Evolutionary conservation across 92 coral and sea anemone genomes (phyloP).

Genomic region (Palythoa grandis): DNA sequence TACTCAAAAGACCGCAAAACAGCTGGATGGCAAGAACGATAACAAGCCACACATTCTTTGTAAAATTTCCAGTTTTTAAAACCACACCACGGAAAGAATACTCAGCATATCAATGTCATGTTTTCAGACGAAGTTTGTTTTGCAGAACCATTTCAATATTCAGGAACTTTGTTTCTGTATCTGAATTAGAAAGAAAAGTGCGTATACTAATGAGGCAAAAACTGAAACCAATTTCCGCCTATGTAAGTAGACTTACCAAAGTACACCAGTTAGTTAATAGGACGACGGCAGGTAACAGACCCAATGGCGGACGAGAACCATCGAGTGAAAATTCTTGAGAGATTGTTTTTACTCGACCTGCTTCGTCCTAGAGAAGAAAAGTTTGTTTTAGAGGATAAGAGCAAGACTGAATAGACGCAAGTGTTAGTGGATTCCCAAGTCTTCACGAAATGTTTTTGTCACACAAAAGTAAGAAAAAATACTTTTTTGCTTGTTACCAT

Average conservation of each 20-base stretch:
- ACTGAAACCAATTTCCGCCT: too few relatives aligned
- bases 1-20: too few relatives aligned
- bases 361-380: conserved; percentile 64
- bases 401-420: not conserved
- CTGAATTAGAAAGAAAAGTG: too few relatives aligned
- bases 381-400: not conserved
- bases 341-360: conserved; percentile 63
- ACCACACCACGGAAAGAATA: too few relatives aligned
- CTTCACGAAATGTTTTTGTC: not conserved
- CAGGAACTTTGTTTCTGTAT: too few relatives aligned
- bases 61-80: too few relatives aligned
- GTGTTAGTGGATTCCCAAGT: not conserved
- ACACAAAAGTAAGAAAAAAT: not conserved
- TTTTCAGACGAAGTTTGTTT: too few relatives aligned
- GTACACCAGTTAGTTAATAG: conserved; percentile 85
- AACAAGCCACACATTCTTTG: too few relatives aligned
- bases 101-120: too few relatives aligned
- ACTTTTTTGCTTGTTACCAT: not conserved
- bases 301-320: conserved; percentile 87
- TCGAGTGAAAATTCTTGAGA: conserved; percentile 86
- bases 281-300: conserved; percentile 83
- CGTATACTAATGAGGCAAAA: too few relatives aligned
- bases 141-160: too few relatives aligned
- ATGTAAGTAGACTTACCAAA: conserved; percentile 61
- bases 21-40: too few relatives aligned